Conservation (phyloP, 2,888 invertebrate genomes). For the Lordiphosa fenestrarum region DNA sequence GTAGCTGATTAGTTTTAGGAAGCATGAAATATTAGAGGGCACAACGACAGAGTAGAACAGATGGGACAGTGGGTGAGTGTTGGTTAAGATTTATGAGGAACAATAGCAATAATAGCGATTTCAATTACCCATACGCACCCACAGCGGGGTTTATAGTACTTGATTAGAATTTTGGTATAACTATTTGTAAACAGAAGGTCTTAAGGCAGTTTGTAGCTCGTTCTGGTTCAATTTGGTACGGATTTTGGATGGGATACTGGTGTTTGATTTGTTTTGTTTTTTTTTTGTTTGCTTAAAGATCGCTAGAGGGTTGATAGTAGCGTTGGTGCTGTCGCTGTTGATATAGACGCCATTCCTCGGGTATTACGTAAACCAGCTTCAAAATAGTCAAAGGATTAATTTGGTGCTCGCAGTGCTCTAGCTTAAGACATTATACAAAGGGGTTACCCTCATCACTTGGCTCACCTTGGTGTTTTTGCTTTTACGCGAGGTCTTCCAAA, state of each 20-base stretch:
- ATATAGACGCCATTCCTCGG: constrained; percentile 81
- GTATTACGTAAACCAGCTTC: constrained; percentile 81
- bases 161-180: too few relatives aligned
- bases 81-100: too few relatives aligned
- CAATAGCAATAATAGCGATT: too few relatives aligned
- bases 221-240: constrained; percentile 20
- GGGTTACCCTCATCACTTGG: not conserved
- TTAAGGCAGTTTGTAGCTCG: not conserved
- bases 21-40: constrained; percentile 1
- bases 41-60: constrained; percentile 11
- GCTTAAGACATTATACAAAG: constrained; percentile 8
- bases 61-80: too few relatives aligned
- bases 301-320: constrained; percentile 80
- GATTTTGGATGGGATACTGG: constrained; percentile 25
- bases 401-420: constrained; percentile 10
- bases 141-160: too few relatives aligned
- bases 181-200: too few relatives aligned
- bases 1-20: constrained; percentile 21
- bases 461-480: constrained; percentile 86
- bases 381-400: constrained; percentile 6
- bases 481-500: constrained; percentile 85
- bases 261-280: constrained; percentile 13
- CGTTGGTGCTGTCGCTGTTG: constrained; percentile 80
- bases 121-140: too few relatives aligned
- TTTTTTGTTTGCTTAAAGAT: constrained; percentile 66